These are phyloP conservation scores for Cancer borealis DNA, from an alignment of 2,888 invertebrate genomes.

Conservation along the genomic window DNA sequence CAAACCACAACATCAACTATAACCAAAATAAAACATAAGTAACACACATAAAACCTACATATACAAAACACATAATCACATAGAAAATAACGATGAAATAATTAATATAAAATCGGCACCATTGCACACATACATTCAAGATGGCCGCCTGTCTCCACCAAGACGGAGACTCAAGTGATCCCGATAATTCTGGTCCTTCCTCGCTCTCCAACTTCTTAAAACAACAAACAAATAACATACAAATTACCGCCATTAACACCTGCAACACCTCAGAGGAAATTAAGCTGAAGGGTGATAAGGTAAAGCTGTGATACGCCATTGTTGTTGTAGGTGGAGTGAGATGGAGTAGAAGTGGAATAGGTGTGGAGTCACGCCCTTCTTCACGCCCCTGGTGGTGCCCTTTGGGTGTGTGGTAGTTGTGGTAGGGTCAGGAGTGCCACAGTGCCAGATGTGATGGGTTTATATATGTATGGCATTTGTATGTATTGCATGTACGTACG, in stretches of 20 bases:
- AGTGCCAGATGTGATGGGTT: no score
- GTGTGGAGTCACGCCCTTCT: background rate
- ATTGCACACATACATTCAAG: conserved; percentile 68
- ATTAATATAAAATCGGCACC: conserved; percentile 48
- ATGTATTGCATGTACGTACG: no score
- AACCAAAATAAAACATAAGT: background rate
- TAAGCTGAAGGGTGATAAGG: conserved; percentile 66
- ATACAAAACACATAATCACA: background rate
- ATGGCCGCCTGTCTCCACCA: conserved; percentile 76
- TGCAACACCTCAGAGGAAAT: conserved; percentile 61
- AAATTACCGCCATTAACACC: conserved; percentile 48
- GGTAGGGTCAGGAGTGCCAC: no score
- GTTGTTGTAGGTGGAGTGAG: conserved; percentile 59
- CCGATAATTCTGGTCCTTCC: conserved; percentile 61
- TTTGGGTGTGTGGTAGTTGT: no score
- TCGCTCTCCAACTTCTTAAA: conserved; percentile 54
- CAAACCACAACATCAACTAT: background rate
- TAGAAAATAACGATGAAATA: background rate
- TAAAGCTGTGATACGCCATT: conserved; percentile 49
- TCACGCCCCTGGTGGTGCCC: background rate
- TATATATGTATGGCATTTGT: no score
- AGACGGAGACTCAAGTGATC: conserved; percentile 73
- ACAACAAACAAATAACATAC: conserved; percentile 55
- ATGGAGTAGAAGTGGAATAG: background rate
- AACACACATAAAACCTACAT: background rate